Conservation (phyloP, 2,888 invertebrate species). For the Andrena camellia region DNA sequence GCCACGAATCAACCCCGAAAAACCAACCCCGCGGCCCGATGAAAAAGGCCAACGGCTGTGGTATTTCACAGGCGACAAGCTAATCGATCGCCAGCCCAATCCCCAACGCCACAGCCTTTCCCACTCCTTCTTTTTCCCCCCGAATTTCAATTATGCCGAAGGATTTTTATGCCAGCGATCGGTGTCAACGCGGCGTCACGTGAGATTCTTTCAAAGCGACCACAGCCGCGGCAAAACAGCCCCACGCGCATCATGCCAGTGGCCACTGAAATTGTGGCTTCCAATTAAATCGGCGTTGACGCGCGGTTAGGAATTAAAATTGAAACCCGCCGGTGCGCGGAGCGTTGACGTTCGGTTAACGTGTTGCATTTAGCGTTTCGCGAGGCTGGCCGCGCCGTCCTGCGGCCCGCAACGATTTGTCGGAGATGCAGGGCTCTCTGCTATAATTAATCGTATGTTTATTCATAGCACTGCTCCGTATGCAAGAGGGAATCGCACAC, state of each 20-base stretch:
- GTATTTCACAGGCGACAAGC: slow-evolving; percentile 25
- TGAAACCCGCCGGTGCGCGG: neutral
- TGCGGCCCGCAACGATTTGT: neutral
- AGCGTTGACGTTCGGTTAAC: neutral
- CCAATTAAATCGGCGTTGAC: slow-evolving; percentile 41
- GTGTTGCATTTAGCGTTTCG: neutral
- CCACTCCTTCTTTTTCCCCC: neutral
- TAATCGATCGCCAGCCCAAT: slow-evolving; percentile 40
- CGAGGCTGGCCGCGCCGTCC: neutral
- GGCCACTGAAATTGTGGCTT: slow-evolving; percentile 4
- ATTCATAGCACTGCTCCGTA: too few species aligned
- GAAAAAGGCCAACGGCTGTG: slow-evolving; percentile 22
- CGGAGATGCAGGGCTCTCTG: neutral
- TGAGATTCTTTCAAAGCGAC: neutral
- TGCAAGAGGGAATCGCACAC: too few species aligned
- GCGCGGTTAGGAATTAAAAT: slow-evolving; percentile 31
- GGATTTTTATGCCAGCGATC: slow-evolving; percentile 23
- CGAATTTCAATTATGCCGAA: slow-evolving; percentile 42
- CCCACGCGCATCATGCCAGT: neutral
- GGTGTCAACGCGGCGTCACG: neutral
- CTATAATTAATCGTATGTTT: too few species aligned
- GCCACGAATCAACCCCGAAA: slow-evolving; percentile 45
- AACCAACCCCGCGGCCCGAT: slow-evolving; percentile 5
- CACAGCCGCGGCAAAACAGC: neutral
- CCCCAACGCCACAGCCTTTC: neutral